Percentiles rank a stretch among this genome's conserved stretches.
Evolutionary conservation across 2,888 invertebrate genomes (phyloP).

Genomic region (Leptopterna dolabrata): DNA sequence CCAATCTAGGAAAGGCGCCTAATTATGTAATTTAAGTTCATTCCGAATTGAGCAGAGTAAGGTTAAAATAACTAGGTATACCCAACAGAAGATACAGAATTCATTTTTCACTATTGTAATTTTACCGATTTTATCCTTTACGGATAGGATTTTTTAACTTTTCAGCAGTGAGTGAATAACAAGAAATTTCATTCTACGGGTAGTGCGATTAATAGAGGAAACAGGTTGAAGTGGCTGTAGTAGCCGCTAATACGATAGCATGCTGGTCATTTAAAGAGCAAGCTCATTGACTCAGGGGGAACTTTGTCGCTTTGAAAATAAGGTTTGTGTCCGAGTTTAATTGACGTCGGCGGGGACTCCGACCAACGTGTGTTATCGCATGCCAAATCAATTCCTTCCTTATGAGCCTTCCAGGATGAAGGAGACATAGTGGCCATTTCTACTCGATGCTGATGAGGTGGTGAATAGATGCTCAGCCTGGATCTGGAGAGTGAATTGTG

Average conservation of each 20-base stretch:
- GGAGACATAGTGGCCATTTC: constrained; percentile 51
- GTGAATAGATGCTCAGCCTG: constrained; percentile 48
- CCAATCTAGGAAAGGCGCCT: too few relatives aligned
- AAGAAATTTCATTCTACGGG: background rate
- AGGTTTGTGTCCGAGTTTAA: constrained; percentile 43
- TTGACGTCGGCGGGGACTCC: constrained; percentile 34
- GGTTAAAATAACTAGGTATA: too few relatives aligned
- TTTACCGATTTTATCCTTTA: too few relatives aligned
- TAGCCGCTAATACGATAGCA: background rate
- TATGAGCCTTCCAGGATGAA: constrained; percentile 45
- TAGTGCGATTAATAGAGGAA: background rate
- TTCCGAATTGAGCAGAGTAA: too few relatives aligned
- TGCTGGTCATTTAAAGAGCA: background rate
- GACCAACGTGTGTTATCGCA: constrained; percentile 43
- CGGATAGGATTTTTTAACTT: too few relatives aligned
- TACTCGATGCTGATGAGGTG: constrained; percentile 51
- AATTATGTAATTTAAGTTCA: too few relatives aligned
- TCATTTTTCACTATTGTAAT: too few relatives aligned
- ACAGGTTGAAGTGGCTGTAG: background rate
- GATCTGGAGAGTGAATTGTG: constrained; percentile 47
- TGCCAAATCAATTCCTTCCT: constrained; percentile 51
- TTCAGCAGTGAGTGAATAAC: background rate
- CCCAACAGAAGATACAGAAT: too few relatives aligned
- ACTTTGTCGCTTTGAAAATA: constrained; percentile 22
- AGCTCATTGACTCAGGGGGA: background rate